Conservation (phyloP, 2,113 vertebrate genomes). For the Periophthalmus modestus region DNA sequence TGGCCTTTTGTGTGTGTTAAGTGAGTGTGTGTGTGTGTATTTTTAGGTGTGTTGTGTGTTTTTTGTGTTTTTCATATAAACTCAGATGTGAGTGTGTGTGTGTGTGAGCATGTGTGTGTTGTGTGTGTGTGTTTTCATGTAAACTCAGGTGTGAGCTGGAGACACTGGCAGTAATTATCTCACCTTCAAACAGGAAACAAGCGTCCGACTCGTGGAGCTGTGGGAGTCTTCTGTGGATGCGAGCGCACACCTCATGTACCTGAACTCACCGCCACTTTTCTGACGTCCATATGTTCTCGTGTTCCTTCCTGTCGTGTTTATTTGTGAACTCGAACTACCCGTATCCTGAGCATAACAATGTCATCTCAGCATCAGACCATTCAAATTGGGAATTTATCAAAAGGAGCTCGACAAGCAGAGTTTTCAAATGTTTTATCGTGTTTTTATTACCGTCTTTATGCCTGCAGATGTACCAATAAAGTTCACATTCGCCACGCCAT, state of each 20-base stretch:
- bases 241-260: slow-evolving; percentile 2
- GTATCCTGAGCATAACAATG: slow-evolving; percentile 4
- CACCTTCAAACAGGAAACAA: slow-evolving; percentile 31
- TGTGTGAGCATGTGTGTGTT: too few species aligned
- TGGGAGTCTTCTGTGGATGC: too few species aligned
- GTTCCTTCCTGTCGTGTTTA: slow-evolving; percentile 8
- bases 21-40: too few species aligned
- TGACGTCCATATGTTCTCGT: slow-evolving; percentile 1
- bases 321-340: neutral
- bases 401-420: neutral
- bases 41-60: too few species aligned
- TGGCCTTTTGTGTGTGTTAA: too few species aligned
- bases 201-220: too few species aligned
- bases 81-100: too few species aligned
- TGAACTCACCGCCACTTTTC: slow-evolving; percentile 11
- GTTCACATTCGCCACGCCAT: neutral
- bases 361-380: neutral
- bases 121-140: neutral
- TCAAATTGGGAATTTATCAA: neutral
- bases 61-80: too few species aligned
- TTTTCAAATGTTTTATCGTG: neutral
- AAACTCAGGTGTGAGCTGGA: slow-evolving; percentile 56
- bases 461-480: slow-evolving; percentile 8
- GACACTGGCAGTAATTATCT: slow-evolving; percentile 44
- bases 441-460: slow-evolving; percentile 5